These are phyloP conservation scores for Drosophila mimetica DNA, from an alignment of 2,888 invertebrate genomes.

Conservation along the genomic window DNA sequence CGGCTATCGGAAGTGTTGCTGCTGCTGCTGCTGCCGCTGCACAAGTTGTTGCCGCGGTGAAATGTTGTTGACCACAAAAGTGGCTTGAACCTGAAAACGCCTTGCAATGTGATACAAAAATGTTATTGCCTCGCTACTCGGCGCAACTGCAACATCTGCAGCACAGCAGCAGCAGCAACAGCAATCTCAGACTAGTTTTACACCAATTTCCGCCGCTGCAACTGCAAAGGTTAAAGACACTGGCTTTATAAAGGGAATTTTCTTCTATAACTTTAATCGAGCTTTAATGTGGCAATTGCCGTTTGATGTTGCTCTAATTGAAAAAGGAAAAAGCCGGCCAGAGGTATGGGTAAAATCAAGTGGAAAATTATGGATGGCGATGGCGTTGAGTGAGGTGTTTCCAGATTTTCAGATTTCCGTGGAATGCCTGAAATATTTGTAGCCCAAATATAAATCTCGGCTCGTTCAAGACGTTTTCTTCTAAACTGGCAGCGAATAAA, in stretches of 20 bases:
- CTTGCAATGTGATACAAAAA: constrained; percentile 71
- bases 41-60: constrained; percentile 53
- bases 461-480: constrained; percentile 13
- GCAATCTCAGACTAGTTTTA: constrained; percentile 70
- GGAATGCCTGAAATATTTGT: constrained; percentile 27
- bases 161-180: constrained; percentile 28
- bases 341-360: constrained; percentile 49
- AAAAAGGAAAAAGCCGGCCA: constrained; percentile 60
- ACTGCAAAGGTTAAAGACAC: constrained; percentile 72
- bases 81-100: constrained; percentile 74
- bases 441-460: constrained; percentile 19
- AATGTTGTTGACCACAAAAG: constrained; percentile 72
- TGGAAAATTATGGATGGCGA: constrained; percentile 64
- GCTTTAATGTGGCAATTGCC: constrained; percentile 74
- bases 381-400: constrained; percentile 23
- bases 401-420: constrained; percentile 35
- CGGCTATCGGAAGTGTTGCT: constrained; percentile 60
- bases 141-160: constrained; percentile 50
- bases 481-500: constrained; percentile 11
- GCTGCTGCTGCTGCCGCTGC: constrained; percentile 20
- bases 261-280: constrained; percentile 58
- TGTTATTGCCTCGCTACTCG: constrained; percentile 64
- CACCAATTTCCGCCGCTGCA: constrained; percentile 68
- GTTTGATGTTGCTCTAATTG: constrained; percentile 65
- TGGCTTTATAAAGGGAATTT: constrained; percentile 46